Base-by-base conservation (phyloP, 1,140 invertebrate species). In the Bombus pyrosoma region DNA sequence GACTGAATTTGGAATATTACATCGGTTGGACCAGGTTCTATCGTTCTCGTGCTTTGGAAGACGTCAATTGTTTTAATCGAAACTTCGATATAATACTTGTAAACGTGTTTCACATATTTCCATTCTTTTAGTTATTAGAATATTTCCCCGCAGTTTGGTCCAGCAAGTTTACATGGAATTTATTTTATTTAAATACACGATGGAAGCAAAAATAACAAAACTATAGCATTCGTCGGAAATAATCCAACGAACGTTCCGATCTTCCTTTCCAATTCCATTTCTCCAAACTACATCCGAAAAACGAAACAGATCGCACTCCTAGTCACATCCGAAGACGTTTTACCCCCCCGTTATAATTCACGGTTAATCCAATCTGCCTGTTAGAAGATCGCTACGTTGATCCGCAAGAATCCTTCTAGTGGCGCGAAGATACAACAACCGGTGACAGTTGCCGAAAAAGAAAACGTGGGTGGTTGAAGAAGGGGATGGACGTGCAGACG, bases 291-390 rank as follows among this genome's bases (percentile, higher is more conserved):
- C 6, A 2, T 32, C 8, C 8, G 64, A 15, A 15, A 22, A 34
- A 72, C 12, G 1, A 39, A 37, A 72, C 71, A 72, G n/a, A 72
- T 72, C 39, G 28, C 22, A 18, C 25, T 72, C 5, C 39, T 28
- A 41, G 28, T 10, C 39, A 43, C 12, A 72, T n/a, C 59, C 68
- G 59, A 9, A 74, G 72, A 53, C 39, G 53, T 37, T n/a, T 32
- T 18, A 28, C 47, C n/a, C 28, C 28, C 22, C 78, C 59, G 83
- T 83, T 86, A 84, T 91, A 91, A 92, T 86, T 92, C 91, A 88
- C 80, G 66, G 89, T 87, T 92, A 92, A 92, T 92, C 91, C 90
- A 92, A 91, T 91, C 87, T 73, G 81, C 59, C 76, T 66, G 76
- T 68, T 34, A 18, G 66, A 3, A 32, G 32, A 32, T 68, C n/a